Percentiles rank a stretch among this genome's conserved stretches.
Conservation (phyloP, 2,888 invertebrate genomes). For the Orthosia gothica region DNA sequence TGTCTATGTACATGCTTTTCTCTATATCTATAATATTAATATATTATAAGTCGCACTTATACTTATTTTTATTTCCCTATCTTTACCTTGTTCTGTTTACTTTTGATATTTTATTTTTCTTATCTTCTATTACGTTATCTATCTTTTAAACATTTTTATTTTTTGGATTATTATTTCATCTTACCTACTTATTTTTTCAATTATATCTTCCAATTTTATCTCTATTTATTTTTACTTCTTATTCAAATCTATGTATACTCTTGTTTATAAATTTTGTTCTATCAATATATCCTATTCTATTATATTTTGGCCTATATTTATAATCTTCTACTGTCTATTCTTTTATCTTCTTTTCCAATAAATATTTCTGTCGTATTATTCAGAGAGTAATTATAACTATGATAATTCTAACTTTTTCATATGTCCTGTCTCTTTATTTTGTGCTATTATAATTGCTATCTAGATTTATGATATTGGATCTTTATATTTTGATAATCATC, state of each 20-base stretch:
- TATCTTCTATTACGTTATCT: background rate
- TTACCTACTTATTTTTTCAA: background rate
- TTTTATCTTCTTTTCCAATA: background rate
- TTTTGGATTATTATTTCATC: background rate
- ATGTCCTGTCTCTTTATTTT: background rate
- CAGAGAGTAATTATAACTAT: background rate
- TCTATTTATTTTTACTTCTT: constrained; percentile 1
- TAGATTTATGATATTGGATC: background rate
- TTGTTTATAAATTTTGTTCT: background rate
- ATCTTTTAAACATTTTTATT: background rate
- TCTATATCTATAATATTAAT: background rate
- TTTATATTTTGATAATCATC: background rate
- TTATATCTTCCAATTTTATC: background rate
- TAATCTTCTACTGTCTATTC: background rate
- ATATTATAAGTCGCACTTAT: background rate
- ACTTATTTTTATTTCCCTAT: background rate
- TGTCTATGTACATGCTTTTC: background rate
- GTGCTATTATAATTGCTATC: background rate
- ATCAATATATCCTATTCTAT: background rate
- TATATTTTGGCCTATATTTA: background rate
- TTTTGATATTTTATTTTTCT: background rate
- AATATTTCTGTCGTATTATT: background rate
- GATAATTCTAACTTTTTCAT: background rate
- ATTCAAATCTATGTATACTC: background rate
- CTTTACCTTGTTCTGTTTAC: background rate